Base-by-base conservation (phyloP, 2,888 invertebrate genomes). In the Antitype chi region DNA sequence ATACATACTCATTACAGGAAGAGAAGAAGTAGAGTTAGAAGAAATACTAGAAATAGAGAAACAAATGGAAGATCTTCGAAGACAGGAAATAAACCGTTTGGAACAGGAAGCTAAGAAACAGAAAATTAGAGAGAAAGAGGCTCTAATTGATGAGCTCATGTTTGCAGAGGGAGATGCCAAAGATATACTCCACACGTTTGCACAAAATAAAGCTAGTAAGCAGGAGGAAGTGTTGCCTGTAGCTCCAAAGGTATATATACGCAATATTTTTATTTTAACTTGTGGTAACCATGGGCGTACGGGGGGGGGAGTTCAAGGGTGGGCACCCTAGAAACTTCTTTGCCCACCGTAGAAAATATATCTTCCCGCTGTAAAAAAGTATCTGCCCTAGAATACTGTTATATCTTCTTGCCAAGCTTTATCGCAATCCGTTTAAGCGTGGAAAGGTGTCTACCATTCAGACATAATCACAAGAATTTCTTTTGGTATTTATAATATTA, bases 81-180 rank as follows among this genome's bases (percentile, higher is more conserved):
- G 98, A 81, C 97, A 98, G 74, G 98, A 99, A 91, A 92, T 98
- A 1, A 93, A 97, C n/a, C 97, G 98, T 5, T 88, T 96, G 93
- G 98, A 95, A 97, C 98, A 91, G 95, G 97, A 98, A 93, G 97
- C 98, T 1, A 98, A 98, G 89, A 98, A 98, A 91, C 98, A 98
- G 85, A 99, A 99, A 93, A 97, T 98, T 32, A 97, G 98, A 57
- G 98, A 98, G 86, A 99, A 99, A 88, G 99, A 99, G 93, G 99
- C 99, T 0, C 95, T 99, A 9, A 99, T 99, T 78, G 99, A 99
- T 94, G 99, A 99, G 92, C 97, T 99, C 57, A 99, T 99, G 98
- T 98, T 98, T 93, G 99, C 99, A 0, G 98, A 98, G 86, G 98
- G 98, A 17, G 98, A 99, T 93, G 99, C 99, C 0, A 98, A 98